Conservation (phyloP, 2,888 invertebrate species). For the Microctonus hyperodae region DNA sequence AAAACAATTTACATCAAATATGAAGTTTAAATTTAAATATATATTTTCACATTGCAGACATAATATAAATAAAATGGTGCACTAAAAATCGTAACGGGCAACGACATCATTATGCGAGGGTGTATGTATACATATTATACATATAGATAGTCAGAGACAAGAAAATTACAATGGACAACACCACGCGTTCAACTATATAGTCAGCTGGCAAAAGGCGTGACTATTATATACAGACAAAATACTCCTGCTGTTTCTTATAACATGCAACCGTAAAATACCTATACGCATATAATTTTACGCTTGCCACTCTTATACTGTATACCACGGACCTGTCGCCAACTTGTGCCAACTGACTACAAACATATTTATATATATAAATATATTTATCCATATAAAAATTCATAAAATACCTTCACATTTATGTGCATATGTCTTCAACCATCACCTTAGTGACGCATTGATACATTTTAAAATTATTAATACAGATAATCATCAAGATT, state of each 20-base stretch:
- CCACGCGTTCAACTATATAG: constrained; percentile 35
- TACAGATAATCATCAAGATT: not conserved
- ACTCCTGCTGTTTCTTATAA: constrained; percentile 33
- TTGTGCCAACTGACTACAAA: constrained; percentile 11
- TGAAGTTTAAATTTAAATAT: too few species aligned
- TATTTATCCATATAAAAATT: not conserved
- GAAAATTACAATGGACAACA: constrained; percentile 22
- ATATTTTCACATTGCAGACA: not conserved
- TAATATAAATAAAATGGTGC: not conserved
- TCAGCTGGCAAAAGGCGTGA: constrained; percentile 45
- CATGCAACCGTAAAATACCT: constrained; percentile 36
- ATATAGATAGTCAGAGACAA: constrained; percentile 11
- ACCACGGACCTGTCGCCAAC: constrained; percentile 18
- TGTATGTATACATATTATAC: constrained; percentile 4
- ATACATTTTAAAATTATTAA: not conserved
- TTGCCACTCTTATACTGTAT: constrained; percentile 26
- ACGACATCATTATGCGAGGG: constrained; percentile 8
- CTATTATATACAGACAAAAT: constrained; percentile 31
- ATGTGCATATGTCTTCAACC: not conserved
- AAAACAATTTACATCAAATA: too few species aligned
- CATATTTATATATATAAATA: too few species aligned
- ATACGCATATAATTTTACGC: constrained; percentile 40
- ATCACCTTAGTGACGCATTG: not conserved
- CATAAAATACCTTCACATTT: not conserved
- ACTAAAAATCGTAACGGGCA: constrained; percentile 28